Conservation (phyloP, 2,888 invertebrate genomes). For the Ennomos quercinarius region DNA sequence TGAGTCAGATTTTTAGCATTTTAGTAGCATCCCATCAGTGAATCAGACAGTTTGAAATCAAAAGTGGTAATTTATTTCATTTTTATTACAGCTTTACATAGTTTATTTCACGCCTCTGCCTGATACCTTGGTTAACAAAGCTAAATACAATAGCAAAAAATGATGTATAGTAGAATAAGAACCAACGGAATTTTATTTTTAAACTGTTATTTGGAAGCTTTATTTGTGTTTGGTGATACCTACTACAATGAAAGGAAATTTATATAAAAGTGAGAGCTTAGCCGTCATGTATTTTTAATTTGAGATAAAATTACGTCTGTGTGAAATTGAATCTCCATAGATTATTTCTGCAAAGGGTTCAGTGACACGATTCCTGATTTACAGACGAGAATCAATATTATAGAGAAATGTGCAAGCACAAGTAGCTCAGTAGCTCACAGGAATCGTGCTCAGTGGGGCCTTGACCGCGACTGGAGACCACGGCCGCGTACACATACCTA, state of each 20-base stretch:
- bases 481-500: constrained; percentile 58
- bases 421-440: constrained; percentile 46
- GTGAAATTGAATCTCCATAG: neutral
- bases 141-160: neutral
- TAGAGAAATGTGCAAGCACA: constrained; percentile 28
- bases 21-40: constrained; percentile 24
- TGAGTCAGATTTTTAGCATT: constrained; percentile 47
- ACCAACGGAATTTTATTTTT: neutral
- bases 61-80: constrained; percentile 34
- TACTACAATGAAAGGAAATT: neutral
- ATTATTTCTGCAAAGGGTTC: neutral
- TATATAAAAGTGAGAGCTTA: neutral
- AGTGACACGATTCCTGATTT: constrained; percentile 8
- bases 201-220: neutral
- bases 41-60: constrained; percentile 22
- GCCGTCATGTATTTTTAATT: too few relatives aligned
- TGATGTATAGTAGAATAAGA: neutral
- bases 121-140: constrained; percentile 8
- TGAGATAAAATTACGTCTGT: neutral
- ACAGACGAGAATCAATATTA: constrained; percentile 10
- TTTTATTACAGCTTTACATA: constrained; percentile 34
- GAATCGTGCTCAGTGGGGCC: constrained; percentile 60
- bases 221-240: too few relatives aligned
- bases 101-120: constrained; percentile 32
- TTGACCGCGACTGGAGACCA: constrained; percentile 67